Conservation (phyloP, 2,888 invertebrate genomes). For the Drosophila birchii region DNA sequence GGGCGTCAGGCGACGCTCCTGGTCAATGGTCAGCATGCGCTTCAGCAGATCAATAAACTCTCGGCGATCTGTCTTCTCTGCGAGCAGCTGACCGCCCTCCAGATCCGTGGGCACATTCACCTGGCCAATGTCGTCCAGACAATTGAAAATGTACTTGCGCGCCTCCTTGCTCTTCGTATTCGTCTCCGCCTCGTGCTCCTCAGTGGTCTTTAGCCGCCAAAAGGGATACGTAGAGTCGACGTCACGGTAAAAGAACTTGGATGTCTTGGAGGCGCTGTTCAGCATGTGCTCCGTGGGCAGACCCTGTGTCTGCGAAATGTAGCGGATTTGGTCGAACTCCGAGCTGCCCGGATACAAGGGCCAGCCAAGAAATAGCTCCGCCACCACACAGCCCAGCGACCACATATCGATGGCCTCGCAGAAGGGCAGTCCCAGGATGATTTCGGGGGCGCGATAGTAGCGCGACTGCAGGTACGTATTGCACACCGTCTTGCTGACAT, state of each 20-base stretch:
- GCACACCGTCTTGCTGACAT: conserved; percentile 99
- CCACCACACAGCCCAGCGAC: conserved; percentile 99
- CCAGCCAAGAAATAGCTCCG: conserved; percentile 99
- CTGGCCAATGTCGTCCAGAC: conserved; percentile 98
- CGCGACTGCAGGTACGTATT: conserved; percentile 99
- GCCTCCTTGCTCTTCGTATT: conserved; percentile 99
- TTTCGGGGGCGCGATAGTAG: conserved; percentile 99
- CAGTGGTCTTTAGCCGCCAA: conserved; percentile 96
- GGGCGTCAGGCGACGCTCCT: conserved; percentile 97
- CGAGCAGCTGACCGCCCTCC: conserved; percentile 97
- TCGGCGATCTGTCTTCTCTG: conserved; percentile 98
- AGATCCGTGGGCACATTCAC: conserved; percentile 98
- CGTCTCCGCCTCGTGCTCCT: conserved; percentile 99
- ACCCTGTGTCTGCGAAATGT: conserved; percentile 98
- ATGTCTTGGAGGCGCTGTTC: conserved; percentile 98
- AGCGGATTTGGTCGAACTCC: conserved; percentile 98
- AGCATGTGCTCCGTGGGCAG: conserved; percentile 99
- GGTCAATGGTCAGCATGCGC: conserved; percentile 99
- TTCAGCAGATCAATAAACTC: conserved; percentile 99
- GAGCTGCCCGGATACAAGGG: conserved; percentile 99
- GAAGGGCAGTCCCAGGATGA: conserved; percentile 98
- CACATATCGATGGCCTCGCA: conserved; percentile 99
- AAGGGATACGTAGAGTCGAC: conserved; percentile 95
- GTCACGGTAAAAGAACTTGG: conserved; percentile 98
- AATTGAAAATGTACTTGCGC: conserved; percentile 99